Conservation (phyloP, 2,888 invertebrate genomes). For the Hyppa rectilinea region DNA sequence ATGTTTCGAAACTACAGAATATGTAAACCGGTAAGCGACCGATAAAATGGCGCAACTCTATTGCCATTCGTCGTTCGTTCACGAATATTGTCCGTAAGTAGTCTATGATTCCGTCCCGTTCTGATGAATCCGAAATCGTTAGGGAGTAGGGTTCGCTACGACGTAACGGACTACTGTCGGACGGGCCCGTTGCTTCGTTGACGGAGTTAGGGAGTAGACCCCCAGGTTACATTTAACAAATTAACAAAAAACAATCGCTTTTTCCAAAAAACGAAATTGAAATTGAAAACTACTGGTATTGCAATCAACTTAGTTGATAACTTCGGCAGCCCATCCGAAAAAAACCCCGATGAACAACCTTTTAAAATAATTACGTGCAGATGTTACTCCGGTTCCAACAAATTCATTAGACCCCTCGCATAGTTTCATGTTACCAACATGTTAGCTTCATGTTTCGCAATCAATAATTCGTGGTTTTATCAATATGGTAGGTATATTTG, state of each 20-base stretch:
- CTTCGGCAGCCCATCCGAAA: neutral
- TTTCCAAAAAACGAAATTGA: slow-evolving; percentile 3
- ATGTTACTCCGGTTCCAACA: slow-evolving; percentile 45
- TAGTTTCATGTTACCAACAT: slow-evolving; percentile 34
- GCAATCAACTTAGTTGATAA: slow-evolving; percentile 28
- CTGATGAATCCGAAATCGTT: too few species aligned
- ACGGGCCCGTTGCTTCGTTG: too few species aligned
- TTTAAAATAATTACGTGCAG: slow-evolving; percentile 55
- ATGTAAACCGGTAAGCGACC: too few species aligned
- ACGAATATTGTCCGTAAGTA: too few species aligned
- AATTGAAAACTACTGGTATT: neutral
- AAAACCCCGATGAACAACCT: slow-evolving; percentile 37
- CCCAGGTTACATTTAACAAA: slow-evolving; percentile 1
- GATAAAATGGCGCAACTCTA: too few species aligned
- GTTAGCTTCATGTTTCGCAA: neutral
- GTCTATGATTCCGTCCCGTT: too few species aligned
- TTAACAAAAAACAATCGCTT: slow-evolving; percentile 1
- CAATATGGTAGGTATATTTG: neutral
- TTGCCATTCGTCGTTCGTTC: too few species aligned
- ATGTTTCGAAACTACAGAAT: too few species aligned
- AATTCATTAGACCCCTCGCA: slow-evolving; percentile 37
- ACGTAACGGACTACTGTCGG: too few species aligned
- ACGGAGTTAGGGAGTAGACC: too few species aligned
- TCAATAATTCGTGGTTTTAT: neutral
- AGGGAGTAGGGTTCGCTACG: too few species aligned